Evolutionary conservation across 2,113 vertebrate genomes (phyloP), one percentile per base, ranked within the genome.

Genomic region (Entelurus aequoreus): DNA sequence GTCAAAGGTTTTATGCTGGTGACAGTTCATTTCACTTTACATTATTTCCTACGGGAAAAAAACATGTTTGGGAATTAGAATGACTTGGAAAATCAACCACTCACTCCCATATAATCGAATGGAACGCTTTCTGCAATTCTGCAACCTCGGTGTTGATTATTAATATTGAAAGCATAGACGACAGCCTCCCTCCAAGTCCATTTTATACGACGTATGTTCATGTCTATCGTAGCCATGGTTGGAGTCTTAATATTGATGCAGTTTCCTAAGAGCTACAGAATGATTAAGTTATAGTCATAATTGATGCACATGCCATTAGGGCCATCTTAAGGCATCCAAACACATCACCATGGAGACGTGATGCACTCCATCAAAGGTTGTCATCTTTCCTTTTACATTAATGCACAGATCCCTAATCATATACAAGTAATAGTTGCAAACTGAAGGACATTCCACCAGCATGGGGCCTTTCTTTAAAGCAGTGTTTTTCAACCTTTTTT

Each of bases 231-330:
- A 47, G 52, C 60, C 19, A 60, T 78, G 72, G 72, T 54, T 5
- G 4, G 40, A 65, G 62, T 50, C 36, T 47, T 68, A 69, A 79
- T 74, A 84, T 72, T 79, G 60, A 69, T 80, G 72, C 16, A 56
- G 55, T 21, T 62, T 58, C 21, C 72, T 81, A 59, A 81, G 66
- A 80, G 78, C 59, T 70, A 75, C 66, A 72, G 72, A 70, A 74
- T 64, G 65, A 74, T 69, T 53, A 68, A 78, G 59, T 79, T 48
- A 62, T 71, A 66, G 16, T 81, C 64, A 84, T 83, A 65, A 82
- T 75, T 83, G 75, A 83, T 82, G 75, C 72, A 79, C 38, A 40
- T 52, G 75, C 71, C 77, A 86, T 88, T 82, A 78, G 60, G 51
- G 54, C 36, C 47, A 50, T 68, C 66, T 54, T 21, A 14, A 71